Base-by-base conservation (phyloP, 1,140 invertebrate species). In the Drosophila eugracilis region DNA sequence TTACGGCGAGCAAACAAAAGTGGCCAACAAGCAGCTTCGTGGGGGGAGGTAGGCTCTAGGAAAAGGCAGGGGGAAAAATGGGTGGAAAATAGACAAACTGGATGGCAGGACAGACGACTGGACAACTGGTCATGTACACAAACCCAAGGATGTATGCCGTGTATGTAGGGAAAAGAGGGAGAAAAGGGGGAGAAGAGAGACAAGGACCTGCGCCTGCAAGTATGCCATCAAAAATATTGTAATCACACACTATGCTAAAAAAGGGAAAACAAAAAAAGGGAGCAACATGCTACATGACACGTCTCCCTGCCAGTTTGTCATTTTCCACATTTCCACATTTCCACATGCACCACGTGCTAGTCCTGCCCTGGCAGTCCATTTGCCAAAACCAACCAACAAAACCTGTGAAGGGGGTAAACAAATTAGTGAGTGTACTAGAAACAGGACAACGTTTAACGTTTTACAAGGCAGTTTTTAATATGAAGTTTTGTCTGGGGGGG, bases 191-290 rank as follows among this genome's bases (percentile, higher is more conserved):
- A n/a, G n/a, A n/a, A n/a, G n/a, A n/a, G n/a, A n/a, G n/a, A n/a
- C n/a, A n/a, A 77, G 72, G 53, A 69, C 60, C 12, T 14, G 41
- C 19, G 19, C 41, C 41, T 22, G 41, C 19, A n/a, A 42, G 41
- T 42, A 63, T 14, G 59, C 28, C 59, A 59, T 83, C 49, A 75
- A 84, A 84, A 75, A 79, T 79, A 75, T 75, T 75, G 75, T 75
- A 75, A 75, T 75, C 80, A 75, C 77, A 85, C 72, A 70, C 60
- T 63, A 74, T 52, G 69, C 67, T n/a, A n/a, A n/a, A n/a, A 63
- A 78, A 30, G 9, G 28, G 12, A 30, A 50, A 50, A 42, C 34
- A 4, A 4, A 5, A 19, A 37, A 42, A 49, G 6, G 17, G 5
- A 26, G 32, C 52, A 67, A 36, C 26, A 69, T 67, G 41, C 37